Evolutionary conservation across 2,888 invertebrate genomes (phyloP).

Genomic region (Acronicta alni): DNA sequence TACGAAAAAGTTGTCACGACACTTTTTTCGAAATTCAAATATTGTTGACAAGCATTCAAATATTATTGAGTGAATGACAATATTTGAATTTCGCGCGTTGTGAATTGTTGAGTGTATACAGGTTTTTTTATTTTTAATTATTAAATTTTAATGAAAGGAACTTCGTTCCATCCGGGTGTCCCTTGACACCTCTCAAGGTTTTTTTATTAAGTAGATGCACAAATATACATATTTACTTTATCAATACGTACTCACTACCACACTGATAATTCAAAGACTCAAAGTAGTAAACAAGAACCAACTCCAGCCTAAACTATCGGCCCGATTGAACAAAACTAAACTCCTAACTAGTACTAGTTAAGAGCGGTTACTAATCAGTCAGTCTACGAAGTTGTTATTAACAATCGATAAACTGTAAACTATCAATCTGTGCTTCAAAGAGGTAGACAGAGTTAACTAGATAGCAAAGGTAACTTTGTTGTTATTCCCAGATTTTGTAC

Average conservation of each 20-base stretch:
- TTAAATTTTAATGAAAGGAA: too few relatives aligned
- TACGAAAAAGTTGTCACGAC: too few relatives aligned
- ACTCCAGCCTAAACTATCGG: slow-evolving; percentile 5
- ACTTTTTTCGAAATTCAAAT: too few relatives aligned
- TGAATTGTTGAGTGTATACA: too few relatives aligned
- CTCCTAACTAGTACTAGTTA: slow-evolving; percentile 29
- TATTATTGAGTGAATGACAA: too few relatives aligned
- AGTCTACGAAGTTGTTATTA: slow-evolving; percentile 35
- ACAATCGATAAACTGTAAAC: slow-evolving; percentile 39
- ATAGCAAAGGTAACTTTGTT: slow-evolving; percentile 2
- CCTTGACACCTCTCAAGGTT: too few relatives aligned
- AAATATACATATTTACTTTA: too few relatives aligned
- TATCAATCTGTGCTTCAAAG: slow-evolving; percentile 40
- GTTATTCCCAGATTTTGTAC: slow-evolving; percentile 1
- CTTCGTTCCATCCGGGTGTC: too few relatives aligned
- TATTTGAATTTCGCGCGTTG: too few relatives aligned
- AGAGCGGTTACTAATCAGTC: slow-evolving; percentile 11
- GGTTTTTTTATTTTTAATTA: too few relatives aligned
- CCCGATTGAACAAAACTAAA: slow-evolving; percentile 25
- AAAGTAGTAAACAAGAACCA: slow-evolving; percentile 7
- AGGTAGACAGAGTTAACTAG: slow-evolving; percentile 15
- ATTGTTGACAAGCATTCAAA: too few relatives aligned
- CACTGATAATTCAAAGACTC: not conserved
- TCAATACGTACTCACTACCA: not conserved
- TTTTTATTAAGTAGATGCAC: too few relatives aligned